A percentile compares a stretch with the other conserved stretches of the same genome.
Conservation (phyloP, 2,888 invertebrate genomes). For the Holacanthella duospinosa region DNA sequence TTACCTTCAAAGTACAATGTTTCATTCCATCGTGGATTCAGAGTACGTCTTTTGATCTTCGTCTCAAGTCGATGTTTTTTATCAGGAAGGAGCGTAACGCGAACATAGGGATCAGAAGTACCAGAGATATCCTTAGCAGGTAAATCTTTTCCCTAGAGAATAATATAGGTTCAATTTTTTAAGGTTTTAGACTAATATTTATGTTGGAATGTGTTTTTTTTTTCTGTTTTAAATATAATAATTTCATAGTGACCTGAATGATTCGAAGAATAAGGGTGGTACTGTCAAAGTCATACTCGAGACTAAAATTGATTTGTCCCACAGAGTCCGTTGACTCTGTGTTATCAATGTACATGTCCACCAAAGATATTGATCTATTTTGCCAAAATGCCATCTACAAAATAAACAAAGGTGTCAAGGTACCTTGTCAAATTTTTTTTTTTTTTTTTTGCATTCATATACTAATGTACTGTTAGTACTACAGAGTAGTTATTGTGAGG, state of each 20-base stretch:
- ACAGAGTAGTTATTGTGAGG: too few relatives aligned
- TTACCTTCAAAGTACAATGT: slow-evolving; percentile 82
- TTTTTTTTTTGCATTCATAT: too few relatives aligned
- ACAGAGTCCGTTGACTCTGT: slow-evolving; percentile 86
- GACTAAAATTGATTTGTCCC: slow-evolving; percentile 84
- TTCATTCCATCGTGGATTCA: slow-evolving; percentile 88
- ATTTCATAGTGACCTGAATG: slow-evolving; percentile 80
- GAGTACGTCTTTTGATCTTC: slow-evolving; percentile 78
- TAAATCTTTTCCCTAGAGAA: slow-evolving; percentile 70
- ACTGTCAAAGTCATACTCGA: slow-evolving; percentile 88
- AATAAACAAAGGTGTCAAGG: slow-evolving; percentile 18
- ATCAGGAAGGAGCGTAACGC: slow-evolving; percentile 78
- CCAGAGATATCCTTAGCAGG: slow-evolving; percentile 87
- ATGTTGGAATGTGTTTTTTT: too few relatives aligned
- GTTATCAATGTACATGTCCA: slow-evolving; percentile 91
- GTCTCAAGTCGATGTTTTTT: slow-evolving; percentile 86
- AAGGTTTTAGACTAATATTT: too few relatives aligned
- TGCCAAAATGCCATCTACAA: slow-evolving; percentile 63
- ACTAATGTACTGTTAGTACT: too few relatives aligned
- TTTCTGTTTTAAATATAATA: too few relatives aligned
- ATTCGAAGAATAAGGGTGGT: slow-evolving; percentile 81
- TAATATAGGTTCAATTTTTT: too few relatives aligned
- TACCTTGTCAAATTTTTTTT: background rate
- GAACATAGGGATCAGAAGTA: slow-evolving; percentile 82
- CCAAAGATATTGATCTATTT: slow-evolving; percentile 79